Base-by-base conservation (phyloP, 1,140 invertebrate genomes). In the Cydia strobilella region DNA sequence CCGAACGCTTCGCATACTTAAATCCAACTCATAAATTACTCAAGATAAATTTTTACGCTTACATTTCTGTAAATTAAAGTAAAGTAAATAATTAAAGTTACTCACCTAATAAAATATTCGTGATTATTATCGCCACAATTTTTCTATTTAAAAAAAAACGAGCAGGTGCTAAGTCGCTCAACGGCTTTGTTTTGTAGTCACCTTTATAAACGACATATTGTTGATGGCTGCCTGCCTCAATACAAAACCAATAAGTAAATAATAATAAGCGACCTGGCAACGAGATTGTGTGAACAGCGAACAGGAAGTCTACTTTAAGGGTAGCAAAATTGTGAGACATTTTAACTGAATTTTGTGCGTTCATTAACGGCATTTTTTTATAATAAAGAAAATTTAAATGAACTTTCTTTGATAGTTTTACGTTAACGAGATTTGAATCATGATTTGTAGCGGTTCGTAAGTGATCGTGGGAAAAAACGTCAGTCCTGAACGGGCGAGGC, bases 131-230 rank as follows among this genome's bases (percentile, higher is more conserved):
- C 80, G 79, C 76, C 74, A 76, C 75, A 66, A 76, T 73, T 77
- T 73, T 80, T 75, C 75, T 71, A 82, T 75, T 80, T 78, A 74
- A 82, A 86, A 88, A 87, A 83, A 84, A 81, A 25, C 75, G 76
- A 80, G 88, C 89, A 90, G 88, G 89, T 90, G 89, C 80, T 88
- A 83, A 86, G 82, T 84, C 75, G 79, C 77, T 81, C 83, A 86
- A 87, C 86, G 83, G 84, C 87, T 89, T 88, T 89, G 88, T 91
- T 90, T 88, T 85, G 86, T 87, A 86, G 85, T 89, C 86, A 88
- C 87, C 87, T 90, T 86, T 89, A 87, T 79, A 84, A 85, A 82
- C 84, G 86, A 90, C 86, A 87, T 86, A 90, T 89, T 90, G 87
- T 88, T 89, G 85, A 90, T 85, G 83, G 82, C 84, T 81, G 84